Percentiles rank a stretch among this genome's conserved stretches.
Conservation (phyloP, 2,113 vertebrate genomes). For the Cinclus mexicanus region DNA sequence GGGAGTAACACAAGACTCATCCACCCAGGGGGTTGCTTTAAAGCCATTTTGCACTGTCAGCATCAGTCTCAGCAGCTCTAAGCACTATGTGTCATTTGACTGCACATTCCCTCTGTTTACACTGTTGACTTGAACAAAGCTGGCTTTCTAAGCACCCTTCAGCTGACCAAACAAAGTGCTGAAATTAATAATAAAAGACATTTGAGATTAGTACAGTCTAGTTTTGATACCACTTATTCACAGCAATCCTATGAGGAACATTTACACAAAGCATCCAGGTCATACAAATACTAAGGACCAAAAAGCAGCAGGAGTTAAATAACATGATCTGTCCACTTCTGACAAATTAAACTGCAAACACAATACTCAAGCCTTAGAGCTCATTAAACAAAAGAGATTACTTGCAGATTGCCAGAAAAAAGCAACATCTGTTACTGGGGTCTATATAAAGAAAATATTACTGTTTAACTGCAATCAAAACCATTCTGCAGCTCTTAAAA, state of each 20-base stretch:
- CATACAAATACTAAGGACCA: neutral
- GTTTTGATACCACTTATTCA: neutral
- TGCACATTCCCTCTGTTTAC: neutral
- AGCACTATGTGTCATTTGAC: neutral
- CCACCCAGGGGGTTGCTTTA: neutral
- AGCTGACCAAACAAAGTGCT: neutral
- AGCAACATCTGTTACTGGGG: constrained; percentile 14
- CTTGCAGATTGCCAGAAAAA: neutral
- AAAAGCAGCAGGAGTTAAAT: neutral
- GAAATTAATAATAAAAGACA: neutral
- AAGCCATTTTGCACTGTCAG: neutral
- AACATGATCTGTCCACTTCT: neutral
- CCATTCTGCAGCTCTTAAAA: constrained; percentile 20
- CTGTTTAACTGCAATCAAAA: constrained; percentile 14
- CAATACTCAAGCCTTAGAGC: neutral
- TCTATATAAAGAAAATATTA: constrained; percentile 18
- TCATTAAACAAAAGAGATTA: constrained; percentile 37
- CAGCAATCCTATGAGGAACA: neutral
- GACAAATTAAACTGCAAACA: constrained; percentile 22
- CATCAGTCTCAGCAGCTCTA: neutral
- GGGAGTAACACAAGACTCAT: neutral
- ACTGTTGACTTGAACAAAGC: neutral
- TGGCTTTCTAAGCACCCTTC: neutral
- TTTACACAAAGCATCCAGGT: neutral
- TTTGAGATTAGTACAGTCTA: neutral